A percentile compares a stretch with the other conserved stretches of the same genome.
Evolutionary conservation across 2,113 vertebrate genomes (phyloP).

Genomic region (Cygnus atratus): DNA sequence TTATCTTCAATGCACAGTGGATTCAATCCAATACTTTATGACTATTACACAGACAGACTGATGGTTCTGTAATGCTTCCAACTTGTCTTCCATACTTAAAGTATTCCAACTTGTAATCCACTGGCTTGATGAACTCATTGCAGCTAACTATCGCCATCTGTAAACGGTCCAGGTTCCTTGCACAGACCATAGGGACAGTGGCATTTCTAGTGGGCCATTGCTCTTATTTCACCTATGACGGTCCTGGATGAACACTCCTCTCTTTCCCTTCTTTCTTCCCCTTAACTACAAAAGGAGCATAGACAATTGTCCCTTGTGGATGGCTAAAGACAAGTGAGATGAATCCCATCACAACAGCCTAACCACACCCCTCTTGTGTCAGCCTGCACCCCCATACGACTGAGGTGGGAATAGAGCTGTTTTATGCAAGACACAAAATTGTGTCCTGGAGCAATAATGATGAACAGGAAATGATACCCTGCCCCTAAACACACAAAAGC

Average conservation of each 20-base stretch:
- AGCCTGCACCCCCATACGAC: background rate
- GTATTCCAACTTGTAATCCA: background rate
- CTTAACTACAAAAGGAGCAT: background rate
- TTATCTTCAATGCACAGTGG: background rate
- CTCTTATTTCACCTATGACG: background rate
- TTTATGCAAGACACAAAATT: background rate
- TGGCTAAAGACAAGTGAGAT: background rate
- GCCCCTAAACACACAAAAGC: background rate
- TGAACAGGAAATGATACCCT: background rate
- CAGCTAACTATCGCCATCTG: background rate
- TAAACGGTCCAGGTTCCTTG: background rate
- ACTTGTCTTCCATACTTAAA: background rate
- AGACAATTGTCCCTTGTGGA: background rate
- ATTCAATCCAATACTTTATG: background rate
- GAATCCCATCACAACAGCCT: background rate
- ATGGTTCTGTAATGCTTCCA: background rate
- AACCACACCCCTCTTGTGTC: background rate
- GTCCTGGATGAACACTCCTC: background rate
- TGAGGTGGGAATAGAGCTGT: background rate
- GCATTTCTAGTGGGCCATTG: background rate
- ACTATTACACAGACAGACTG: background rate
- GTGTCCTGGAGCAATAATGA: background rate
- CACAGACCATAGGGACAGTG: background rate
- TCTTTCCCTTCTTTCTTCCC: background rate
- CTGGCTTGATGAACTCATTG: background rate